These are phyloP conservation scores for Tribolium castaneum DNA, from an alignment of 1,140 invertebrate genomes.

Conservation along the genomic window DNA sequence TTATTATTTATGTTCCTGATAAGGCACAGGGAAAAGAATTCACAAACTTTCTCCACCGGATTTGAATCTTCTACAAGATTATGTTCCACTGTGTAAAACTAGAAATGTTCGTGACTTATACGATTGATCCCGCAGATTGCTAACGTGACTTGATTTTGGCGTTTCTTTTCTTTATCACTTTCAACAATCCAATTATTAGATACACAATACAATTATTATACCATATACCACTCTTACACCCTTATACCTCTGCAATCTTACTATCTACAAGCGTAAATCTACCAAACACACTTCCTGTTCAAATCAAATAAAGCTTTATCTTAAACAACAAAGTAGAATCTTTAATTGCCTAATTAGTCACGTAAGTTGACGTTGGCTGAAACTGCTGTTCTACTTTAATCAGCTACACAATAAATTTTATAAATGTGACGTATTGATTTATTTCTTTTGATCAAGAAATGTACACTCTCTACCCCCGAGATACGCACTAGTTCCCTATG, in stretches of 20 bases:
- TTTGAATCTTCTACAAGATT: constrained; percentile 36
- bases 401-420: not conserved
- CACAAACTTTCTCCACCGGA: constrained; percentile 21
- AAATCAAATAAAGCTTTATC: constrained; percentile 24
- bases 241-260: not conserved
- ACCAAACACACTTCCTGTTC: not conserved
- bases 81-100: constrained; percentile 37
- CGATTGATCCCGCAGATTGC: constrained; percentile 35
- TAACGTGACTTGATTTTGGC: constrained; percentile 38
- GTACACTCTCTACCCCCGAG: not conserved
- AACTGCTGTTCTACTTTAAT: not conserved
- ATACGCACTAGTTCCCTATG: constrained; percentile 12
- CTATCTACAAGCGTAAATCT: constrained; percentile 18
- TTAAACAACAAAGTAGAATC: constrained; percentile 11
- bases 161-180: constrained; percentile 38
- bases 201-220: constrained; percentile 36
- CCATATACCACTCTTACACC: not conserved
- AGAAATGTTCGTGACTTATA: constrained; percentile 42
- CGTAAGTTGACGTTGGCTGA: not conserved
- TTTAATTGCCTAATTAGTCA: constrained; percentile 28
- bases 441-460: constrained; percentile 7
- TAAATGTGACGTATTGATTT: constrained; percentile 17
- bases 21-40: constrained; percentile 23
- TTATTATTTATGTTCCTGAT: constrained; percentile 27
- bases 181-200: constrained; percentile 40